Evolutionary conservation across 2,797 vertebrate species (phyloP), one percentile per base, ranked within the genome.

Genomic region (Mareca penelope): DNA sequence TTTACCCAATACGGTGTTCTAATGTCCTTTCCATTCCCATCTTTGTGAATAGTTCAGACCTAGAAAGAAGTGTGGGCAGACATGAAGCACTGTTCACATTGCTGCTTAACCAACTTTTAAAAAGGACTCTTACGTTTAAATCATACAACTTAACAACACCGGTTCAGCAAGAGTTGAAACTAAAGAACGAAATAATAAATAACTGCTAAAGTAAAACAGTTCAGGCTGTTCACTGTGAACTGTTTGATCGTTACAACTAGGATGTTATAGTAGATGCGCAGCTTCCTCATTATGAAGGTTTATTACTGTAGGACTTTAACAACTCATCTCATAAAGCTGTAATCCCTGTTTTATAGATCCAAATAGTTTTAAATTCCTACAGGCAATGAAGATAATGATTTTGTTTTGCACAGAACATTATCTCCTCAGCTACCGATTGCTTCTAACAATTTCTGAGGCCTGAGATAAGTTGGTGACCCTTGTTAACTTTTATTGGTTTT

Each of bases 81-180:
- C 4, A 11, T 0, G 8, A 19, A 42, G 52, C 71, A 56, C 81
- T 13, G 1, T 3, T 29, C 44, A 10, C 3, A 39, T n/a, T 53
- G 7, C 72, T 22, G 24, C 14, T 63, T 39, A 12, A 12, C 31
- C 15, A 29, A 7, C 40, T 10, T 28, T 29, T 71, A 3, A 3
- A 31, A 65, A 79, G 28, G n/a, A 42, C 80, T 56, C 44, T 85
- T 15, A 1, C 9, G 12, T 42, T 85, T 12, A 33, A 77, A 63
- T 10, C 8, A 33, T 28, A 48, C 80, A 21, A 2, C 2, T 64
- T 15, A n/a, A 18, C 42, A 42, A 19, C 0, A 0, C 37, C 53
- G 57, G 10, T n/a, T 69, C 77, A 81, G 50, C 28, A 17, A 23
- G 80, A 53, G 85, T 6, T 39, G 52, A 81, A 76, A 69, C 8